A percentile compares a stretch with the other conserved stretches of the same genome.
Conservation (phyloP, 2,888 invertebrate species). For the Pantelozetes paolii region DNA sequence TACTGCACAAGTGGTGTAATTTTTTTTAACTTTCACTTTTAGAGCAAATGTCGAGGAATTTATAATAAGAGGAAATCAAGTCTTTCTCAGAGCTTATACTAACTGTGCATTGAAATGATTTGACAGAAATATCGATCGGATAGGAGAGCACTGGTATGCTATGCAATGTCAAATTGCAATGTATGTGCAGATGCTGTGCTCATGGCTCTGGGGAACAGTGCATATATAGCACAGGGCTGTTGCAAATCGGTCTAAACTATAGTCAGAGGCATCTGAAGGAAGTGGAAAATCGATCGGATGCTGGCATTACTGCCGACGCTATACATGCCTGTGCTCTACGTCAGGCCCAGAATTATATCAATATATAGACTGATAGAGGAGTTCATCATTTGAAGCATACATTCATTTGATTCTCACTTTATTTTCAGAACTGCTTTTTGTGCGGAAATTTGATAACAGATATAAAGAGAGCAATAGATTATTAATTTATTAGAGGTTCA, state of each 20-base stretch:
- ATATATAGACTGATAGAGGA: background rate
- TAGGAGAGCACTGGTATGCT: background rate
- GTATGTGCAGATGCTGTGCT: background rate
- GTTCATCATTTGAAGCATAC: slow-evolving; percentile 1
- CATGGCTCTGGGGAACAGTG: slow-evolving; percentile 1
- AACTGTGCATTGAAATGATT: background rate
- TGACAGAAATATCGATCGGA: background rate
- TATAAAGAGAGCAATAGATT: slow-evolving; percentile 21
- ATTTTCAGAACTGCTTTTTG: background rate
- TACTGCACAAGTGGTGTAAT: background rate
- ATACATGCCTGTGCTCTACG: background rate
- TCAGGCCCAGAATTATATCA: background rate
- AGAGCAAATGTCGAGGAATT: background rate
- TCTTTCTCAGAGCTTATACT: background rate
- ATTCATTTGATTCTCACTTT: background rate
- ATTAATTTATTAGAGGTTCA: slow-evolving; percentile 22
- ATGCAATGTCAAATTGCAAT: background rate
- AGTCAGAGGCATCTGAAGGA: background rate
- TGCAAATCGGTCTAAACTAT: background rate
- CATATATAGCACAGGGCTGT: background rate
- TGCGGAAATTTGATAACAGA: slow-evolving; percentile 33
- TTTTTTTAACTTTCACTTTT: background rate
- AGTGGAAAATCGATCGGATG: slow-evolving; percentile 10
- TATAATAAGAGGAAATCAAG: slow-evolving; percentile 2
- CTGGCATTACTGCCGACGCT: background rate